A percentile compares a stretch with the other conserved stretches of the same genome.
Evolutionary conservation across 2,113 vertebrate species (phyloP).

Genomic region (Clarias gariepinus): DNA sequence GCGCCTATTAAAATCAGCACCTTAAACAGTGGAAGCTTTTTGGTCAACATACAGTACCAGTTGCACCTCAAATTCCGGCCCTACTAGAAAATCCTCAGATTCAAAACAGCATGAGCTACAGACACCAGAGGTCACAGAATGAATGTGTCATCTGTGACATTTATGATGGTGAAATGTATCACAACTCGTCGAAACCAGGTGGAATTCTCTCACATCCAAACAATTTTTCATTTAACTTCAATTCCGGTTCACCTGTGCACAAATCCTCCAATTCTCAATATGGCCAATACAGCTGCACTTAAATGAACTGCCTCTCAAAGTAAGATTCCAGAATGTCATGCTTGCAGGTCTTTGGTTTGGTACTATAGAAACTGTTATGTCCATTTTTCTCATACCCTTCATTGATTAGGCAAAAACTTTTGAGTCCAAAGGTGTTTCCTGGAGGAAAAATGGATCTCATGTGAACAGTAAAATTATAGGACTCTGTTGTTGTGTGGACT

Average conservation of each 20-base stretch:
- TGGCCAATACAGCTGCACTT: neutral
- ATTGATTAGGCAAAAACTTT: no score
- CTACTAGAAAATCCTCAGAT: neutral
- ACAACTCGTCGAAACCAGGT: neutral
- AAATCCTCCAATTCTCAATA: neutral
- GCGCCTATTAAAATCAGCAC: neutral
- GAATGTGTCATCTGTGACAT: neutral
- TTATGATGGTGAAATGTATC: neutral
- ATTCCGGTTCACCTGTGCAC: neutral
- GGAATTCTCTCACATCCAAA: neutral
- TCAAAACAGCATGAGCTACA: neutral
- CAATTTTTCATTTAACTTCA: neutral
- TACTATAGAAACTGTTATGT: no score
- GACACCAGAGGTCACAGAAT: neutral
- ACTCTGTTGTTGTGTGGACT: neutral
- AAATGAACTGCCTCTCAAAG: neutral
- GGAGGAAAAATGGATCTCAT: neutral
- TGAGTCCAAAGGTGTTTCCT: neutral
- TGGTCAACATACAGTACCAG: neutral
- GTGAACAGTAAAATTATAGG: neutral
- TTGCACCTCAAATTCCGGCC: neutral
- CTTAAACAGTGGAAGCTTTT: neutral
- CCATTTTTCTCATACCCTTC: no score
- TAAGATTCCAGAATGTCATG: neutral
- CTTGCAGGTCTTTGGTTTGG: no score